These are phyloP conservation scores for Etheostoma perlongum DNA, from an alignment of 2,797 vertebrate genomes.

Conservation along the genomic window DNA sequence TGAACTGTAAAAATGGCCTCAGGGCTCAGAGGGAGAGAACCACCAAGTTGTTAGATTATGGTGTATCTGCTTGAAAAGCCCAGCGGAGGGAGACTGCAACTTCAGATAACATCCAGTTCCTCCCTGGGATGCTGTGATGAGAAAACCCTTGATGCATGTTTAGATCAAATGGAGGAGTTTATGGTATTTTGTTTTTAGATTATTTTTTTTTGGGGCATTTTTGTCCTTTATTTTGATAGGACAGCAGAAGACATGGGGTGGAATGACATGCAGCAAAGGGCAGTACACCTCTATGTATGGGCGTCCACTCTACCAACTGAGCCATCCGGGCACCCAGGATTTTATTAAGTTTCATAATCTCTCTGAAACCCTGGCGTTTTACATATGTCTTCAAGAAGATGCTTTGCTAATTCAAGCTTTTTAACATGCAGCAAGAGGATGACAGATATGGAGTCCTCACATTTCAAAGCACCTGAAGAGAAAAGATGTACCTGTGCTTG, in stretches of 20 bases:
- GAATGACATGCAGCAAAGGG: too few relatives aligned
- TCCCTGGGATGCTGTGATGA: background rate
- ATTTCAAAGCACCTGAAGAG: constrained; percentile 40
- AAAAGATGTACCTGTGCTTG: constrained; percentile 31
- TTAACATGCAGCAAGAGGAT: constrained; percentile 50
- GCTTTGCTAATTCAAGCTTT: constrained; percentile 17
- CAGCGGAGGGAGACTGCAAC: constrained; percentile 1
- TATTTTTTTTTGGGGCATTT: too few relatives aligned
- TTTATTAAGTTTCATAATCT: constrained; percentile 22
- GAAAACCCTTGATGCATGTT: constrained; percentile 34
- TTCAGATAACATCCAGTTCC: constrained; percentile 4
- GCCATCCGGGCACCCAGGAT: background rate
- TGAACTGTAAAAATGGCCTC: too few relatives aligned
- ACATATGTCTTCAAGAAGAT: constrained; percentile 7
- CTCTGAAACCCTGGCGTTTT: constrained; percentile 14
- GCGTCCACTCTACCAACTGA: too few relatives aligned
- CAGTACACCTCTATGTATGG: too few relatives aligned
- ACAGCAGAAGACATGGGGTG: too few relatives aligned
- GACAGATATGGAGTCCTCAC: constrained; percentile 29
- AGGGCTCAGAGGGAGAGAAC: too few relatives aligned
- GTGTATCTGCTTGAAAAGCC: constrained; percentile 35
- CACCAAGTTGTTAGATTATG: constrained; percentile 32
- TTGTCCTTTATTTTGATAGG: too few relatives aligned
- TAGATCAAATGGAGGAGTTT: constrained; percentile 20
- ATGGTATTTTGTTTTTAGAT: constrained; percentile 5